A percentile compares a stretch with the other conserved stretches of the same genome.
Conservation (phyloP, 1,140 invertebrate genomes). For the Anoplolepis gracilipes region DNA sequence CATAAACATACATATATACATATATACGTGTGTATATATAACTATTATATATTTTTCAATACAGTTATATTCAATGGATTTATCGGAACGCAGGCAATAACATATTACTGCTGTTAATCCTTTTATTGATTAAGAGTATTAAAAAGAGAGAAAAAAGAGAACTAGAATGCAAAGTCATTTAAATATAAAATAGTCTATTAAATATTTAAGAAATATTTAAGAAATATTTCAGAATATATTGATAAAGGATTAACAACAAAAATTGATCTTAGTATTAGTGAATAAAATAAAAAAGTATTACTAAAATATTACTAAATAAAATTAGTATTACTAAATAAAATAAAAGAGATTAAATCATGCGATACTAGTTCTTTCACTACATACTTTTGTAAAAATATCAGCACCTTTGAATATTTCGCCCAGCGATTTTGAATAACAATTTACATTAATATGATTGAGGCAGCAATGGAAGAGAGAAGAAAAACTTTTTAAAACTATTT, state of each 20-base stretch:
- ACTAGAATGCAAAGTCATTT: background rate
- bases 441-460: background rate
- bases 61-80: no score
- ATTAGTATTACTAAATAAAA: slow-evolving; percentile 7
- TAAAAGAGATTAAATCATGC: background rate
- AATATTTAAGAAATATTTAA: slow-evolving; percentile 23
- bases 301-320: no score
- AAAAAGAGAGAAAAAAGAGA: background rate
- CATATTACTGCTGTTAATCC: slow-evolving; percentile 19
- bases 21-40: slow-evolving; percentile 6
- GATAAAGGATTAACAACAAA: slow-evolving; percentile 48
- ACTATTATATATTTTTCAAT: slow-evolving; percentile 20
- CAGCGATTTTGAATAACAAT: slow-evolving; percentile 41
- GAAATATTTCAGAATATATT: no score
- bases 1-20: background rate
- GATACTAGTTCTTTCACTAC: background rate
- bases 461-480: slow-evolving; percentile 16
- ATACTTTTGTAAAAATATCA: slow-evolving; percentile 27
- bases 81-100: background rate
- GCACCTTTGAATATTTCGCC: slow-evolving; percentile 54
- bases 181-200: background rate
- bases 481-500: no score
- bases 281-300: background rate
- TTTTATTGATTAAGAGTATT: slow-evolving; percentile 29
- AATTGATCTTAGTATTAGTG: background rate